phyloP scores from a whole-genome alignment of 2,113 vertebrate species.

The Pseudopodoces humilis region DNA sequence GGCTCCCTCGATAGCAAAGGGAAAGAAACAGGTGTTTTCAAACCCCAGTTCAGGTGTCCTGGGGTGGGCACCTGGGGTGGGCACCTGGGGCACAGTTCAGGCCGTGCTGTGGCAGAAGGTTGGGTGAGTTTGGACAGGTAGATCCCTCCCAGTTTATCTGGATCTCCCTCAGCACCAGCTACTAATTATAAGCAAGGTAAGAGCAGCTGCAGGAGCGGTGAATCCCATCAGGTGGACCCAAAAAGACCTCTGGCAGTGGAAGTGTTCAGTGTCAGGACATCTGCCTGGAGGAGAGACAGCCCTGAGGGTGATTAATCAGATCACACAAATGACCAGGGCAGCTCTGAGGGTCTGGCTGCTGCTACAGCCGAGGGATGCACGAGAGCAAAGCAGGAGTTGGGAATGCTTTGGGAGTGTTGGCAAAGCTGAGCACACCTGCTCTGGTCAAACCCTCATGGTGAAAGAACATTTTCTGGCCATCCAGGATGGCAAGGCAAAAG shows the following conservation, averaged over 20 bases:
- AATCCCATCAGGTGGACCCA: not conserved
- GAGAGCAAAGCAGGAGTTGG: not conserved
- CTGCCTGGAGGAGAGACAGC: not conserved
- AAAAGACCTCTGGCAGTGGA: not conserved
- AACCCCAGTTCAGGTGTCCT: not conserved
- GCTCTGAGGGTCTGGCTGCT: not conserved
- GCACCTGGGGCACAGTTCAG: not conserved
- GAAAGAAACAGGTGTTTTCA: rapidly evolving
- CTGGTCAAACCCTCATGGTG: not conserved
- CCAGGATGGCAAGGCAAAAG: not conserved
- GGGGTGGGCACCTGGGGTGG: not conserved
- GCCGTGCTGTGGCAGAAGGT: not conserved
- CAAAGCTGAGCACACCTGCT: not conserved
- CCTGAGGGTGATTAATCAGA: not conserved
- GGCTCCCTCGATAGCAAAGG: not conserved
- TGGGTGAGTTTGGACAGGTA: not conserved
- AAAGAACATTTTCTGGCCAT: rapidly evolving
- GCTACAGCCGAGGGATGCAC: rapidly evolving
- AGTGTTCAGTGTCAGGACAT: not conserved
- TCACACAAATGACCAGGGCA: not conserved
- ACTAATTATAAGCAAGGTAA: rapidly evolving
- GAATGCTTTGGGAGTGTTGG: not conserved
- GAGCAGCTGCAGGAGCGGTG: not conserved
- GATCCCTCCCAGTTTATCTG: not conserved
- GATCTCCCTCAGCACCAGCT: not conserved